Evolutionary conservation across 2,797 vertebrate genomes (phyloP).

Genomic region (Epinephelus coioides): DNA sequence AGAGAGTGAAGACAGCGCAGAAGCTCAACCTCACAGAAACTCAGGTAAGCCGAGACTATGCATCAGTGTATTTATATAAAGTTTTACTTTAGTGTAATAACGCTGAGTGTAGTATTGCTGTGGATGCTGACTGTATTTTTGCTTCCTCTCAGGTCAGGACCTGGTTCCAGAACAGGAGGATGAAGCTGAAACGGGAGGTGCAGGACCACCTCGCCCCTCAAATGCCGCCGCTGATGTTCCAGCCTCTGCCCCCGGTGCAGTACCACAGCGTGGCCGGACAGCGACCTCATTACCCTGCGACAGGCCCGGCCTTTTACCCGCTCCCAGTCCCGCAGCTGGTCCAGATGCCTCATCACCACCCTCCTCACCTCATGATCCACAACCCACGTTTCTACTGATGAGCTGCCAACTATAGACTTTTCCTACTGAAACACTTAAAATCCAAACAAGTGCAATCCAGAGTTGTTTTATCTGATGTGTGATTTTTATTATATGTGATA

Average conservation of each 20-base stretch:
- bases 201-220: slow-evolving; percentile 82
- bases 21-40: slow-evolving; percentile 89
- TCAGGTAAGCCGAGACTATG: slow-evolving; percentile 80
- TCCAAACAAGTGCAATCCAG: slow-evolving; percentile 55
- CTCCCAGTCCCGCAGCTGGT: slow-evolving; percentile 54
- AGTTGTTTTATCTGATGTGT: slow-evolving; percentile 55
- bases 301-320: slow-evolving; percentile 51
- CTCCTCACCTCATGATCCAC: slow-evolving; percentile 49
- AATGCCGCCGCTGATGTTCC: slow-evolving; percentile 65
- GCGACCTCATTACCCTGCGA: slow-evolving; percentile 47
- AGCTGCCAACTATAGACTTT: slow-evolving; percentile 12
- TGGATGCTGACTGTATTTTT: neutral
- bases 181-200: slow-evolving; percentile 92
- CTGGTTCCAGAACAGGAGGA: slow-evolving; percentile 93
- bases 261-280: slow-evolving; percentile 67
- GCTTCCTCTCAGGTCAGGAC: slow-evolving; percentile 87
- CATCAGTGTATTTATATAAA: rapidly evolving
- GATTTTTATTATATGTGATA: slow-evolving; percentile 61
- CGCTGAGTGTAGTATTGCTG: no score
- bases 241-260: slow-evolving; percentile 63
- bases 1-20: slow-evolving; percentile 86
- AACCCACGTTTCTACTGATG: slow-evolving; percentile 75
- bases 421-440: slow-evolving; percentile 71
- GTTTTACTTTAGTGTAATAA: no score
- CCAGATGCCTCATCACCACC: slow-evolving; percentile 48